Conservation (phyloP, 1,140 invertebrate species). For the Odontomachus brunneus region DNA sequence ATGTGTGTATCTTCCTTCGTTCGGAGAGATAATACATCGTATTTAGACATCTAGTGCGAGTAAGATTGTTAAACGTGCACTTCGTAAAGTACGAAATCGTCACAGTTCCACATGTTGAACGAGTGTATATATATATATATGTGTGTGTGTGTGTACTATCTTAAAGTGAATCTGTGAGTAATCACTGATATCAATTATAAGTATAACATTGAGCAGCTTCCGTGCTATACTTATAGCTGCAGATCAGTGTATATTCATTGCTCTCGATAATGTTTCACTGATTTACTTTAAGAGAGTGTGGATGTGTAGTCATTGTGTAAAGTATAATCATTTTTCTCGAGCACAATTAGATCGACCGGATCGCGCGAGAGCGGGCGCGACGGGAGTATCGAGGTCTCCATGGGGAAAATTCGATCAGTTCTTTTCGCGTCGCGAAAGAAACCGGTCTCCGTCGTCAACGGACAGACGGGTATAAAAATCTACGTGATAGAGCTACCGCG, state of each 20-base stretch:
- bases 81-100: slow-evolving; percentile 13
- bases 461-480: slow-evolving; percentile 41
- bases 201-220: too few relatives aligned
- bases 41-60: slow-evolving; percentile 17
- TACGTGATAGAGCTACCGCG: slow-evolving; percentile 16
- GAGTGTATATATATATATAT: slow-evolving; percentile 8
- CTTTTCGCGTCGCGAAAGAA: not conserved
- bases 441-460: too few relatives aligned
- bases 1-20: not conserved
- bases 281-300: too few relatives aligned
- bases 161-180: too few relatives aligned
- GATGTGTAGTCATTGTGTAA: too few relatives aligned
- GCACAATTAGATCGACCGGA: not conserved
- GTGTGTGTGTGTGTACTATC: not conserved
- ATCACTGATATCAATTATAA: too few relatives aligned
- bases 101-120: slow-evolving; percentile 21
- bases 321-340: not conserved
- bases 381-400: not conserved
- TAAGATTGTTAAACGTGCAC: slow-evolving; percentile 8
- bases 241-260: too few relatives aligned
- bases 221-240: too few relatives aligned
- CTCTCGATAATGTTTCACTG: too few relatives aligned
- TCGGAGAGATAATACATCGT: slow-evolving; percentile 1
- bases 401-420: not conserved
- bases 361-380: slow-evolving; percentile 17